Evolutionary conservation across 2,113 vertebrate genomes (phyloP), one percentile per base, ranked within the genome.

Genomic region (Rhodinocichla rosea): DNA sequence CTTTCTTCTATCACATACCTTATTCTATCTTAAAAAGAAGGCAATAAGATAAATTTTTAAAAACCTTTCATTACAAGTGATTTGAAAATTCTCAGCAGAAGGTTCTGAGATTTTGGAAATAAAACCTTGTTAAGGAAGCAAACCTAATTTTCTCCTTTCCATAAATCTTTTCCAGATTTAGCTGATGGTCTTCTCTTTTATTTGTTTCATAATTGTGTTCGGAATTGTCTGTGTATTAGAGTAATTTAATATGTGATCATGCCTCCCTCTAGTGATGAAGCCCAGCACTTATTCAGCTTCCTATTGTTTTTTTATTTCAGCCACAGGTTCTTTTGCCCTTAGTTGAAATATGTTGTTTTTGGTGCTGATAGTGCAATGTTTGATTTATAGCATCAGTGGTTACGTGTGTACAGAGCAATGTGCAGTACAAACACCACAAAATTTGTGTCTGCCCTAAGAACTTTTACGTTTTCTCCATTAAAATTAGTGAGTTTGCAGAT

Each of bases 221-320:
- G 6, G 62, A 74, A 69, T 77, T 79, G 63, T 44, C 62, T 52
- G 11, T 45, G 35, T 47, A 52, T 94, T 89, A 62, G 40, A 90
- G 50, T 57, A 75, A 67, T 75, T 83, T 95, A 82, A 50, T 86
- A 60, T 75, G 94, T 94, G 94, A 68, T 83, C 26, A 15, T 70
- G 76, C 95, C 96, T 96, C 94, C 94, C 96, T 97, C 95, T 96
- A 94, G 95, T 96, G 96, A 94, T 89, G 79, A 89, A 91, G 69
- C 40, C 60, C 76, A 88, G 82, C 86, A 82, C 65, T 94, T 92
- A 63, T 74, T 74, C 40, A 67, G 37, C n/a, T 85, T 92, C 45
- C 68, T 90, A 6, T 80, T 89, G 49, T 21, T 37, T 45, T 35
- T 35, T 85, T 49, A 73, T 90, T 63, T 22, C 14, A 83, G 21